phyloP scores from a whole-genome alignment of 2,113 vertebrate species.

The Sinocyclocheilus rhinocerous region DNA sequence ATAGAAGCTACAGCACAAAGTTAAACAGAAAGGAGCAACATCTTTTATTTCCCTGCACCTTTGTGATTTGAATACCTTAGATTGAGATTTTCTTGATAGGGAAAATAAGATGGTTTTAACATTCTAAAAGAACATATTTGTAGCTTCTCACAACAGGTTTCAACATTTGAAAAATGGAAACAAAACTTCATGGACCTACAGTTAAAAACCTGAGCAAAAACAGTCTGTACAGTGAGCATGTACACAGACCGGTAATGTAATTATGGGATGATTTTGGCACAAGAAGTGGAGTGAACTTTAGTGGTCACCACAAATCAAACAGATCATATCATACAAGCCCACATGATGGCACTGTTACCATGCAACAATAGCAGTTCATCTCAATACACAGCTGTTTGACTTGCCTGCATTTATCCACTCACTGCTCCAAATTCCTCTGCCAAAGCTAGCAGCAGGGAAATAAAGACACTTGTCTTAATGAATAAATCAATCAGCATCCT shows the following conservation, averaged over 20 bases:
- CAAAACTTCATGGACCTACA: background rate
- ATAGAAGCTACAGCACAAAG: background rate
- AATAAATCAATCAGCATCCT: conserved; percentile 1
- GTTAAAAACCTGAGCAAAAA: background rate
- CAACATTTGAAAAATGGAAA: background rate
- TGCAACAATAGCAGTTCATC: background rate
- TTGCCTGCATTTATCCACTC: background rate
- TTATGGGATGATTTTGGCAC: background rate
- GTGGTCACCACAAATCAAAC: background rate
- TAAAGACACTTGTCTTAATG: conserved; percentile 6
- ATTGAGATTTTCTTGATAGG: background rate
- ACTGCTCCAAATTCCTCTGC: background rate
- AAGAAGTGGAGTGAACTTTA: background rate
- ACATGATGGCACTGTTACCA: conserved; percentile 36
- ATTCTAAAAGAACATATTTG: no score
- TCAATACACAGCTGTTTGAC: background rate
- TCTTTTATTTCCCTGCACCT: background rate
- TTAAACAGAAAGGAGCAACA: background rate
- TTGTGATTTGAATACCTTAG: background rate
- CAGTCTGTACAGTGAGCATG: background rate
- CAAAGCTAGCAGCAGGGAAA: conserved; percentile 15
- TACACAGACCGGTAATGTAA: background rate
- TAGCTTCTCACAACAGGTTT: background rate
- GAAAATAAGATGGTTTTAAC: no score
- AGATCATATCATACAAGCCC: background rate